phyloP scores from a whole-genome alignment of 2,797 vertebrate species.

The Ambastaia sidthimunki region DNA sequence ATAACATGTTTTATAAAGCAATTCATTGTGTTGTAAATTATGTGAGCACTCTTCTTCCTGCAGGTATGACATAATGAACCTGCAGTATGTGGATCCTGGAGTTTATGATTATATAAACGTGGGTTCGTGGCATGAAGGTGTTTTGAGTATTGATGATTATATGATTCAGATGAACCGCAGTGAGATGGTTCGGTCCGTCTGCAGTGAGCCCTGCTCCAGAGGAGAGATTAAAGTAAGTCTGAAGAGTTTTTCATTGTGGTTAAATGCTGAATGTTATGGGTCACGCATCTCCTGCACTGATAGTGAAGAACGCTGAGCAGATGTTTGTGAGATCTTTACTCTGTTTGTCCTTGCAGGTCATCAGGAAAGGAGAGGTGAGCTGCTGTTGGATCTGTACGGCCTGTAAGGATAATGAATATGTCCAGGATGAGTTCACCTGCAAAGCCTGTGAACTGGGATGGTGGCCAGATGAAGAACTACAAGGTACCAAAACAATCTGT shows the following conservation, averaged over 20 bases:
- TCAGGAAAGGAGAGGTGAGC: slow-evolving; percentile 97
- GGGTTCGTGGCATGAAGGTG: slow-evolving; percentile 93
- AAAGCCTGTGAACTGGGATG: slow-evolving; percentile 96
- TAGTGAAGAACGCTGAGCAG: too few species aligned
- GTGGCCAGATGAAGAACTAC: slow-evolving; percentile 92
- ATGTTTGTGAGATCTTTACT: too few species aligned
- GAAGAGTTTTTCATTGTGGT: too few species aligned
- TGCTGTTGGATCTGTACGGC: slow-evolving; percentile 99
- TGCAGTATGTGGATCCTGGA: slow-evolving; percentile 84
- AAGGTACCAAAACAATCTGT: too few species aligned
- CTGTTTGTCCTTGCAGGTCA: slow-evolving; percentile 81
- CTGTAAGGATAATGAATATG: slow-evolving; percentile 96
- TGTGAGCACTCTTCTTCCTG: too few species aligned
- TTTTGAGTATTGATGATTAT: slow-evolving; percentile 90
- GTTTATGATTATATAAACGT: slow-evolving; percentile 92
- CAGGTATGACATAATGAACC: slow-evolving; percentile 99
- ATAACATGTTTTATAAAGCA: not conserved
- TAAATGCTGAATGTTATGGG: not conserved
- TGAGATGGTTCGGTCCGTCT: slow-evolving; percentile 93
- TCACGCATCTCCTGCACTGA: too few species aligned
- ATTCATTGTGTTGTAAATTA: too few species aligned
- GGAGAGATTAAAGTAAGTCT: slow-evolving; percentile 94
- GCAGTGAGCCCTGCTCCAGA: slow-evolving; percentile 94
- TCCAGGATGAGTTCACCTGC: slow-evolving; percentile 98
- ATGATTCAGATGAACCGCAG: slow-evolving; percentile 95